These are phyloP conservation scores for Castor canadensis DNA, from an alignment of 2,113 vertebrate species.

Conservation along the genomic window DNA sequence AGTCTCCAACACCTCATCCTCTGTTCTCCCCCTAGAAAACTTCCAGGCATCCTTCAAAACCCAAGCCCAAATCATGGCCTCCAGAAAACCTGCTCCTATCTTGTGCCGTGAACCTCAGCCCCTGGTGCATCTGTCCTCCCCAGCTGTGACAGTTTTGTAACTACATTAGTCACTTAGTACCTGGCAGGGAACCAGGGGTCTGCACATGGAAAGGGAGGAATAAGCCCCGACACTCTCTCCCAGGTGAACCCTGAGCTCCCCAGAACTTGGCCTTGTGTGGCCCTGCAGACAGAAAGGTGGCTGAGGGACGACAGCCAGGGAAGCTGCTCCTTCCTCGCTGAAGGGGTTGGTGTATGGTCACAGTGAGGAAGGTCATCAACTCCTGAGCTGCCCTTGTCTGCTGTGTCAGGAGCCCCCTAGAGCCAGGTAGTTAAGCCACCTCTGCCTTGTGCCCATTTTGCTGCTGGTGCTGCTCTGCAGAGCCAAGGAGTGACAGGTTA, in stretches of 20 bases:
- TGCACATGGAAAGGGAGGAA: fast-evolving
- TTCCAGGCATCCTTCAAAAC: conserved; percentile 5
- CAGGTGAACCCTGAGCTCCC: not conserved
- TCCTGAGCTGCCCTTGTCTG: not conserved
- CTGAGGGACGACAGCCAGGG: not conserved
- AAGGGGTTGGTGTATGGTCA: fast-evolving
- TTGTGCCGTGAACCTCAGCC: fast-evolving
- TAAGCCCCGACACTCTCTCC: not conserved
- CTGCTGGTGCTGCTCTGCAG: fast-evolving
- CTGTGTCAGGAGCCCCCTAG: not conserved
- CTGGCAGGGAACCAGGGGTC: not conserved
- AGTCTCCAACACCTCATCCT: fast-evolving
- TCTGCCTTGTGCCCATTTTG: not conserved
- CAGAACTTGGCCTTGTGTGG: not conserved
- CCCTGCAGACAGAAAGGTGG: not conserved
- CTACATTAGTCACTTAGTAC: not conserved
- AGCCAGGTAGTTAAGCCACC: too few relatives aligned
- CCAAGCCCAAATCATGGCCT: not conserved
- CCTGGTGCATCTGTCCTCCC: not conserved
- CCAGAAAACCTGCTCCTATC: not conserved
- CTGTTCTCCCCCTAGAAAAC: not conserved
- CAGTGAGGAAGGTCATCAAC: not conserved
- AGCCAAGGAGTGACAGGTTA: not conserved
- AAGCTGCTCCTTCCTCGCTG: not conserved
- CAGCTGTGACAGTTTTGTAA: not conserved